Conservation (phyloP, 2,113 vertebrate species). For the Nycticebus coucang region DNA sequence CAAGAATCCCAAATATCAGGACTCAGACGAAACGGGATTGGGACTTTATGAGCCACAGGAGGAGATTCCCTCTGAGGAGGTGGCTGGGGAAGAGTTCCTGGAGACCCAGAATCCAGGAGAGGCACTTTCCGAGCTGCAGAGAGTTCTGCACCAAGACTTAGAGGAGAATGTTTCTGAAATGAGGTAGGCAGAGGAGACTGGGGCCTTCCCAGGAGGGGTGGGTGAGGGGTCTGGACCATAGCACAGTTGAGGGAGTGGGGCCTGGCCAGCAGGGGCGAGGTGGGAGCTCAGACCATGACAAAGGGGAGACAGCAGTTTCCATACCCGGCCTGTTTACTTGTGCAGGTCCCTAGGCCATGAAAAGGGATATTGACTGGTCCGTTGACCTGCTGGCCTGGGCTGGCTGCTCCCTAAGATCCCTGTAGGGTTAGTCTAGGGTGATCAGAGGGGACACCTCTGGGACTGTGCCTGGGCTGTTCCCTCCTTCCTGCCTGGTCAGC, state of each 20-base stretch:
- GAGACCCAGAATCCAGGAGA: fast-evolving
- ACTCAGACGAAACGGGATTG: fast-evolving
- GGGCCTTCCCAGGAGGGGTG: neutral
- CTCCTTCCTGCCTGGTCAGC: too few relatives aligned
- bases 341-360: too few relatives aligned
- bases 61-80: neutral
- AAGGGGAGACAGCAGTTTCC: neutral
- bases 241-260: neutral
- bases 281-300: too few relatives aligned
- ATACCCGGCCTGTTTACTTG: neutral
- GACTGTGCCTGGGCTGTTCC: too few relatives aligned
- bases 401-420: too few relatives aligned
- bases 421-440: too few relatives aligned
- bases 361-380: neutral
- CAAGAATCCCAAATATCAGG: neutral
- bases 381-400: neutral
- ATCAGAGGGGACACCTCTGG: too few relatives aligned
- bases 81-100: fast-evolving
- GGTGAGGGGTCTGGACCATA: too few relatives aligned
- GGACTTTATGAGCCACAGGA: neutral
- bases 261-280: neutral
- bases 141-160: neutral
- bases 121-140: neutral
- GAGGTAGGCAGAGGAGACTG: neutral
- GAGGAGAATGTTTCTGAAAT: neutral